A percentile compares a stretch with the other conserved stretches of the same genome.
Conservation (phyloP, 1,140 invertebrate species). For the Rhynchophorus ferrugineus region DNA sequence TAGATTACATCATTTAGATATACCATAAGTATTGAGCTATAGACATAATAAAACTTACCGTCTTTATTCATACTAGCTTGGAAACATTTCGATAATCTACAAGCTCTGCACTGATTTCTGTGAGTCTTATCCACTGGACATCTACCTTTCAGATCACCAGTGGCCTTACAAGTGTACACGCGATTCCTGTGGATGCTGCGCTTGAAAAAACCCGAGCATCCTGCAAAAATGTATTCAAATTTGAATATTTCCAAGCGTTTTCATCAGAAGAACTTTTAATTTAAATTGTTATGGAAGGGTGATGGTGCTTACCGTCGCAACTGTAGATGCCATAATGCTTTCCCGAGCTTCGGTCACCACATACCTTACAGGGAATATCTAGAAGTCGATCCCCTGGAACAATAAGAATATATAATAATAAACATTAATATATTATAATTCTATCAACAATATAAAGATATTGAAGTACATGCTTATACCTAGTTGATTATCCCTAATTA, state of each 20-base stretch:
- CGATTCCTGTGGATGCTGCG: conserved; percentile 91
- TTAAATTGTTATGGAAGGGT: neutral
- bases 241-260: conserved; percentile 2
- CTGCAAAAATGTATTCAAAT: conserved; percentile 48
- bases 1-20: no score
- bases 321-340: conserved; percentile 97
- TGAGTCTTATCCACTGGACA: conserved; percentile 97
- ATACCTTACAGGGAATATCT: conserved; percentile 94
- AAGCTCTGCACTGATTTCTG: conserved; percentile 94
- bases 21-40: no score
- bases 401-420: conserved; percentile 28
- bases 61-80: conserved; percentile 98
- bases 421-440: conserved; percentile 14
- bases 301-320: conserved; percentile 76
- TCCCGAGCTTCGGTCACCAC: conserved; percentile 91
- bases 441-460: no score
- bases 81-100: conserved; percentile 92
- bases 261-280: neutral
- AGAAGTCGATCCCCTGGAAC: conserved; percentile 80
- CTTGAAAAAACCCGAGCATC: conserved; percentile 96
- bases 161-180: conserved; percentile 93
- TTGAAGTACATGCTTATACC: no score
- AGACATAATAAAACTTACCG: conserved; percentile 69
- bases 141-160: conserved; percentile 82
- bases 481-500: no score